Base-by-base conservation (phyloP, 2,888 invertebrate species). In the Rhingia campestris region DNA sequence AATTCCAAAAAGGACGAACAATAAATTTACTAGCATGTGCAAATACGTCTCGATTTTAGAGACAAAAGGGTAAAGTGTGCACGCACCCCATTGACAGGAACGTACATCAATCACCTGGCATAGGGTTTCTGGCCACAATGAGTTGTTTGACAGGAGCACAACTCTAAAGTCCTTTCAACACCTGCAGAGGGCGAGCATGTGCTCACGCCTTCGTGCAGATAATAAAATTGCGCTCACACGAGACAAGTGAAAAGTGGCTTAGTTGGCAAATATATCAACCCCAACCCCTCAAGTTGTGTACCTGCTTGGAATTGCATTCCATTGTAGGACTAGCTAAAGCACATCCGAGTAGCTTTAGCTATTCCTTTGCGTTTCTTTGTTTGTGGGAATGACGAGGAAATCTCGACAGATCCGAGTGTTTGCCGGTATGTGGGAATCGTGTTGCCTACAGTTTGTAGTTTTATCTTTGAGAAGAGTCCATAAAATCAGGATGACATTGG, bases 181-280 rank as follows among this genome's bases (percentile, higher is more conserved):
- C 33, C 33, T 33, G 41, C 32, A 59, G 32, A 43, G 41, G 41
- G 41, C 32, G 30, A 47, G 32, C 10, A n/a, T 32, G 12, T 59
- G n/a, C n/a, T n/a, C 32, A 59, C 41, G 43, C 59, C 43, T 43
- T 56, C 37, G 58, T 58, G 58, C 30, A 39, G 58, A 58, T 41
- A 43, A 43, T 59, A 12, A 43, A 43, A 59, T 59, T 22, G 22
- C 22, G 22, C 22, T 43, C 59, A 59, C 6, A 43, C 59, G n/a
- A 59, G 4, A 43, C 9, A n/a, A 32, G 41, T 6, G 58, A 39
- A 58, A 41, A 58, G 39, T 59, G 6, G 7, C 12, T 30, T 32
- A 43, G 32, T 32, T 32, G 32, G 32, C 51, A 30, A 9, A 51
- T 32, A 51, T 22, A 22, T 7, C 14, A 47, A 14, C 4, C 22